These are phyloP conservation scores for Syngnathus floridae DNA, from an alignment of 2,113 vertebrate species.

Conservation along the genomic window DNA sequence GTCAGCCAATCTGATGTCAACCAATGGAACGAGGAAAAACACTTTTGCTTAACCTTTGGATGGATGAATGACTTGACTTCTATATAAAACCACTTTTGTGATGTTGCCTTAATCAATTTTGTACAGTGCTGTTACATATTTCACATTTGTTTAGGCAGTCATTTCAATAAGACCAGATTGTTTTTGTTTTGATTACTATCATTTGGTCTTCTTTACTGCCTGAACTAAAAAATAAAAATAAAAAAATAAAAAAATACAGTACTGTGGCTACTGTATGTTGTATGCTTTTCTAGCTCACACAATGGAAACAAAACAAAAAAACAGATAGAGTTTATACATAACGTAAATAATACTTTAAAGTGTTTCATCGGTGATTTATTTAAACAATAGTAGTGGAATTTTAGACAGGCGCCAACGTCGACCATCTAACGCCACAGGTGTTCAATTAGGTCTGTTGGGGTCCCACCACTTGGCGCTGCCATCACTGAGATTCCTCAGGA, in stretches of 20 bases:
- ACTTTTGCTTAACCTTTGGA: slow-evolving; percentile 6
- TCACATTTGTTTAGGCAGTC: neutral
- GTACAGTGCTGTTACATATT: neutral
- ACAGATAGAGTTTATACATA: no score
- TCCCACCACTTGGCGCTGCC: slow-evolving; percentile 23
- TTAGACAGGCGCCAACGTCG: neutral
- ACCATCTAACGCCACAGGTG: slow-evolving; percentile 44
- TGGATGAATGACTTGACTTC: neutral
- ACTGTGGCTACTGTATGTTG: no score
- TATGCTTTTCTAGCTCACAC: no score
- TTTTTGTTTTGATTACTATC: neutral
- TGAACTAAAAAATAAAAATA: neutral
- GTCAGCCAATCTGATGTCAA: slow-evolving; percentile 23
- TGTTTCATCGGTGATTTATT: no score
- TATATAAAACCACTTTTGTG: neutral
- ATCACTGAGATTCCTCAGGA: slow-evolving; percentile 26
- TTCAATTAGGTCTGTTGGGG: slow-evolving; percentile 12
- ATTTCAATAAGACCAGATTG: neutral
- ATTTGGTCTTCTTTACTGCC: neutral
- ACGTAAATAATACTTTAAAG: no score
- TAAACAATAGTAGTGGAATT: neutral
- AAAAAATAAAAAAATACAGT: no score
- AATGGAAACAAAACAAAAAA: no score
- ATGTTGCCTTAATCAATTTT: neutral
- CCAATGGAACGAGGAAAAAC: slow-evolving; percentile 22